Percentiles rank a stretch among this genome's conserved stretches.
Evolutionary conservation across 2,113 vertebrate species (phyloP).

Genomic region (Agapornis roseicollis): DNA sequence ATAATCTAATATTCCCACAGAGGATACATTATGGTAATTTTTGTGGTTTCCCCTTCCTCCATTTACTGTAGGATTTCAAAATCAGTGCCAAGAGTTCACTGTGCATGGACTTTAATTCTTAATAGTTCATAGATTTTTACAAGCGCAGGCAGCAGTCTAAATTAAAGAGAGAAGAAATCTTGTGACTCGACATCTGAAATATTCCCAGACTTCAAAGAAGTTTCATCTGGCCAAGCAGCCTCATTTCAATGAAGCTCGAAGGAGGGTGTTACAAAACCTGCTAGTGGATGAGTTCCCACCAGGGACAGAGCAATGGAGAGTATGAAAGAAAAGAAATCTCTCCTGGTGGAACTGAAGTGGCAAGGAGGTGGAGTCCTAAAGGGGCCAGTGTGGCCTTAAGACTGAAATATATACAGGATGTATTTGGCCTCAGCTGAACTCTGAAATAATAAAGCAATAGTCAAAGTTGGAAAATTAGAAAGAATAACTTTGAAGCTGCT

Average conservation of each 20-base stretch:
- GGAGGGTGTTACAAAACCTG: slow-evolving; percentile 13
- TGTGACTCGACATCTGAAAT: slow-evolving; percentile 58
- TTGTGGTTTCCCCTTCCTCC: neutral
- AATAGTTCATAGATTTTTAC: slow-evolving; percentile 49
- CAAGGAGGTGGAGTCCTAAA: neutral
- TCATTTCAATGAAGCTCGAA: slow-evolving; percentile 49
- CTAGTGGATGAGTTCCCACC: neutral
- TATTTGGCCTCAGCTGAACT: neutral
- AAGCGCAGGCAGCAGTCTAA: slow-evolving; percentile 9
- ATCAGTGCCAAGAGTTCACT: slow-evolving; percentile 15
- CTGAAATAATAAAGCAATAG: neutral
- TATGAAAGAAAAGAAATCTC: slow-evolving; percentile 18
- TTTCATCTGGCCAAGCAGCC: slow-evolving; percentile 37
- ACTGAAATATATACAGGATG: neutral
- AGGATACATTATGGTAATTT: slow-evolving; percentile 8
- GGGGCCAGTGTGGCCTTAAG: neutral
- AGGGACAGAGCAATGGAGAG: neutral
- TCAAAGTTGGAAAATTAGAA: neutral
- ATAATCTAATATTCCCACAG: slow-evolving; percentile 14
- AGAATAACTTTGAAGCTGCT: neutral
- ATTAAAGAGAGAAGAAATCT: slow-evolving; percentile 42
- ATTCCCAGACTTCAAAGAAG: slow-evolving; percentile 48
- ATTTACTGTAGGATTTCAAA: slow-evolving; percentile 26
- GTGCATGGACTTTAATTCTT: neutral
- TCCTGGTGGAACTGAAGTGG: neutral